These are phyloP conservation scores for Leptodirus hochenwartii DNA, from an alignment of 2,888 invertebrate genomes.

Conservation along the genomic window DNA sequence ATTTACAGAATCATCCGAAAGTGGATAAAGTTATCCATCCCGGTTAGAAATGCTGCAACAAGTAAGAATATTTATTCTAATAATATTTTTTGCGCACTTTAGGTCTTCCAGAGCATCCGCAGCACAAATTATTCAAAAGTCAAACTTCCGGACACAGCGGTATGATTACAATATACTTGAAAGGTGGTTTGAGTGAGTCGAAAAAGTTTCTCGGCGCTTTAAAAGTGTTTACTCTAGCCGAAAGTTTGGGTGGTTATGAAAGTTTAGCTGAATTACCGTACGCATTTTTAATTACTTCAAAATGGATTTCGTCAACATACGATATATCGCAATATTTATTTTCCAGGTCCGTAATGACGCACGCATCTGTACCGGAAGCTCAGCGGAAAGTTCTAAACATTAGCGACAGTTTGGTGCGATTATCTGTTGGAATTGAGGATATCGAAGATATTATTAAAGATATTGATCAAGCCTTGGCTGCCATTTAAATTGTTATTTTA, in stretches of 20 bases:
- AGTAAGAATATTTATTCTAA: conserved; percentile 3
- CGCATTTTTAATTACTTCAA: conserved; percentile 26
- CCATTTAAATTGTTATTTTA: conserved; percentile 5
- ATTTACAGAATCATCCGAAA: conserved; percentile 59
- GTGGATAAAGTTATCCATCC: conserved; percentile 74
- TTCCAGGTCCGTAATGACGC: conserved; percentile 79
- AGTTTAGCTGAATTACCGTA: conserved; percentile 89
- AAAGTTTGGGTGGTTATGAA: conserved; percentile 90
- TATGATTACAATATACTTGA: conserved; percentile 76
- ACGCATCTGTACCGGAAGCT: conserved; percentile 70
- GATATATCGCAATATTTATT: conserved; percentile 5
- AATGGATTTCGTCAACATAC: background rate
- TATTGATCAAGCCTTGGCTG: conserved; percentile 57
- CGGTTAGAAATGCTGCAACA: conserved; percentile 25
- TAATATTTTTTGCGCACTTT: conserved; percentile 7
- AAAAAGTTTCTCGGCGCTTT: conserved; percentile 53
- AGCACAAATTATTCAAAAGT: conserved; percentile 56
- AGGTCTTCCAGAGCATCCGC: conserved; percentile 73
- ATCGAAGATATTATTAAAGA: conserved; percentile 70
- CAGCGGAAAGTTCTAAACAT: conserved; percentile 59
- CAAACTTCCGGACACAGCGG: conserved; percentile 84
- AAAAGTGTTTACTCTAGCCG: conserved; percentile 73
- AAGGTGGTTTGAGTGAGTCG: conserved; percentile 56
- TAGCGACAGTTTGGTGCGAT: conserved; percentile 62
- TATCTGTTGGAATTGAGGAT: conserved; percentile 85